Evolutionary conservation across 2,797 vertebrate genomes (phyloP).

Genomic region (Sparidentex hasta): DNA sequence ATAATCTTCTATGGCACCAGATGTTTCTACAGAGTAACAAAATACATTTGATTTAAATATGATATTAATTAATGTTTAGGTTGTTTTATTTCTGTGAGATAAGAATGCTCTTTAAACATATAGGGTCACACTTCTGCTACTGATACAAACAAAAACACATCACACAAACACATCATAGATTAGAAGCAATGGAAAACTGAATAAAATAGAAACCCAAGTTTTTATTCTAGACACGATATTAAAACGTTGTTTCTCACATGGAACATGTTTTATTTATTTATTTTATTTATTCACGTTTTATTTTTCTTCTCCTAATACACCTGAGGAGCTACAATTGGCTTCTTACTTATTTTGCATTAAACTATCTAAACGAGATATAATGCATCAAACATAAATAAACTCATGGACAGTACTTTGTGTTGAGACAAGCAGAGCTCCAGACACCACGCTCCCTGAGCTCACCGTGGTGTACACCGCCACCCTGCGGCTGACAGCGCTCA

Average conservation of each 20-base stretch:
- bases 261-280: too few relatives aligned
- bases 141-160: not conserved
- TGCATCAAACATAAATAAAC: not conserved
- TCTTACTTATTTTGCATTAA: not conserved
- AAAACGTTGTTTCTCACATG: not conserved
- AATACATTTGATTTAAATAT: too few relatives aligned
- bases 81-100: too few relatives aligned
- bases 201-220: not conserved
- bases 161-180: not conserved
- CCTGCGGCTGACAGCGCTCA: not conserved
- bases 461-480: constrained; percentile 7
- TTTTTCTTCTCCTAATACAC: not conserved
- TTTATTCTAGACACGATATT: not conserved
- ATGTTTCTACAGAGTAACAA: too few relatives aligned
- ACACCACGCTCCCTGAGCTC: too few relatives aligned
- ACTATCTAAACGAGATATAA: too few relatives aligned
- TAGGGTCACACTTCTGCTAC: too few relatives aligned
- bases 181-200: not conserved
- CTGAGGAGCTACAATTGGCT: not conserved
- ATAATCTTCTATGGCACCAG: not conserved
- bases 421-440: too few relatives aligned
- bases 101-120: too few relatives aligned
- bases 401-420: not conserved
- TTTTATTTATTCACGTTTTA: too few relatives aligned
- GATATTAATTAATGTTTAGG: too few relatives aligned